These are phyloP conservation scores for Ciconia boyciana DNA, from an alignment of 2,113 vertebrate species.

Conservation along the genomic window DNA sequence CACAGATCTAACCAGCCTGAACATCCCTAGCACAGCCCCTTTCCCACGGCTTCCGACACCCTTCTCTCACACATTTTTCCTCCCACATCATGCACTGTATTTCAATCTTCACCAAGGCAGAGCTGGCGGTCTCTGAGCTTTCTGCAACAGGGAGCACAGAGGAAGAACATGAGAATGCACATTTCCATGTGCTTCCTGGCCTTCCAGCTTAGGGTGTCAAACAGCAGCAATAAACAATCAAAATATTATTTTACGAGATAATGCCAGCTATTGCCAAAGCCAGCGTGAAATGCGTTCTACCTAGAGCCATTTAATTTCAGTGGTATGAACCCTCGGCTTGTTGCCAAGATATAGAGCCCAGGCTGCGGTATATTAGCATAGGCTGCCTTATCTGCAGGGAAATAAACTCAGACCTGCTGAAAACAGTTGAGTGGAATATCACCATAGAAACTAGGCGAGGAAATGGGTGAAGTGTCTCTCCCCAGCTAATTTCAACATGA, in stretches of 20 bases:
- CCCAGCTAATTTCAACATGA: conserved; percentile 54
- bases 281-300: not conserved
- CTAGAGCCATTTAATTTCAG: not conserved
- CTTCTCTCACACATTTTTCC: not conserved
- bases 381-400: conserved; percentile 64
- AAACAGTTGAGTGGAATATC: conserved; percentile 63
- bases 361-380: not conserved
- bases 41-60: not conserved
- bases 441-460: conserved; percentile 79
- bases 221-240: not conserved
- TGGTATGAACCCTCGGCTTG: not conserved
- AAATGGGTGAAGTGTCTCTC: conserved; percentile 45
- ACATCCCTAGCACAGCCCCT: not conserved
- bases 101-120: not conserved
- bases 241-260: not conserved
- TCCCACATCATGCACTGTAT: not conserved
- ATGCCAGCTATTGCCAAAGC: not conserved
- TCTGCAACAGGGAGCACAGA: not conserved
- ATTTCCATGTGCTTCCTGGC: not conserved
- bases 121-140: not conserved
- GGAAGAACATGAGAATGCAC: not conserved
- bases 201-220: not conserved
- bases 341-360: not conserved
- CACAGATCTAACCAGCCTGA: not conserved
- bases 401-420: conserved; percentile 61